phyloP scores from a whole-genome alignment of 1,140 invertebrate species.

The Mylabris phalerata region DNA sequence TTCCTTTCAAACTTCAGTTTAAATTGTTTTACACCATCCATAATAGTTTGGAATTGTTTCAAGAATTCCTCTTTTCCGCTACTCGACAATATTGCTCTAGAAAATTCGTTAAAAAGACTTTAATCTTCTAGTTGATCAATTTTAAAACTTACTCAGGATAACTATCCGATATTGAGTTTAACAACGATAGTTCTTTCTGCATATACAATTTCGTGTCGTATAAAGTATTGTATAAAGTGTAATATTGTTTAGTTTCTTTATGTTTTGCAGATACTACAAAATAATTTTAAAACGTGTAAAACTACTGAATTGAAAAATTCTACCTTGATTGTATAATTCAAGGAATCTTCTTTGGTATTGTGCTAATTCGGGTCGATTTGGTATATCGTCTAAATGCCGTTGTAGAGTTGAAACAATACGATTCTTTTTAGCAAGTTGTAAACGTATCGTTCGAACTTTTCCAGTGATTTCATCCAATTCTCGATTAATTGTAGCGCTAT shows the following conservation, averaged over 20 bases:
- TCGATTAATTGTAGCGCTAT: conserved; percentile 37
- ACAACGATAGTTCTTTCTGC: conserved; percentile 80
- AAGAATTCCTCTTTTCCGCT: conserved; percentile 78
- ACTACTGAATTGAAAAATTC: too few species aligned
- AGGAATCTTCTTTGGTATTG: conserved; percentile 94
- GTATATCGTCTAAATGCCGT: conserved; percentile 82
- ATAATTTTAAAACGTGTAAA: too few species aligned
- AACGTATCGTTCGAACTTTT: conserved; percentile 49
- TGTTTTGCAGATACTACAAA: conserved; percentile 85
- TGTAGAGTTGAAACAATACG: conserved; percentile 70
- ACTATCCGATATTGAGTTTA: conserved; percentile 92
- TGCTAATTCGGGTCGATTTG: conserved; percentile 82
- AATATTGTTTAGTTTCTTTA: conserved; percentile 95
- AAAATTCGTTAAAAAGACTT: conserved; percentile 14
- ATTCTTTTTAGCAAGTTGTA: conserved; percentile 73
- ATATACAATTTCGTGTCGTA: conserved; percentile 89
- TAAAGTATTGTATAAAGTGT: conserved; percentile 92
- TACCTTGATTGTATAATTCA: conserved; percentile 94
- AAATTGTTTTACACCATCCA: conserved; percentile 76
- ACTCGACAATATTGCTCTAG: conserved; percentile 60
- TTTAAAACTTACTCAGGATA: conserved; percentile 71
- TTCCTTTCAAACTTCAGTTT: conserved; percentile 64
- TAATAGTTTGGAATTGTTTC: conserved; percentile 79
- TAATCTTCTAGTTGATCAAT: conserved; percentile 1
- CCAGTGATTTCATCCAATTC: conserved; percentile 54